Evolutionary conservation across 2,797 vertebrate genomes (phyloP), one percentile per base, ranked within the genome.

Genomic region (Austrolebias charrua): DNA sequence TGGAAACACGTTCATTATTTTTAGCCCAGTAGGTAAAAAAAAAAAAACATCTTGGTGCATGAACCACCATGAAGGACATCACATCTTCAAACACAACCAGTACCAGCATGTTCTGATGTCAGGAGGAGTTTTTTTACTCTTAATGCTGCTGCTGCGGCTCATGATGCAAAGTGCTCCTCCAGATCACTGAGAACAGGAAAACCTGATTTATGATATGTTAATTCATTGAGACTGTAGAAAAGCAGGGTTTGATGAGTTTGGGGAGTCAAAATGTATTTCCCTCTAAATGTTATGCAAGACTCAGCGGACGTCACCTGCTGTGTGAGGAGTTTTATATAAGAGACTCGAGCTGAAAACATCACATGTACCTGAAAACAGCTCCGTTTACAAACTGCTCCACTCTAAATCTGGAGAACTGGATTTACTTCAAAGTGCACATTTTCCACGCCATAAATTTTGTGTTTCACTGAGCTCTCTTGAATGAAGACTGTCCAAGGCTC

Each of bases 241-340:
- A 56, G 20, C 4, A n/a, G 12, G 56, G 63, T 55, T 88, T 82
- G 67, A 81, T 81, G 75, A 79, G 67, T 84, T 78, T 50, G 16
- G 31, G 55, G 56, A 69, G 67, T 66, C 66, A 56, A 42, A 66
- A 55, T 71, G 60, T 35, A 33, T 12, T 80, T 79, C 69, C 51
- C 60, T 63, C 54, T 54, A 31, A 70, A 76, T 73, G 50, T 59
- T 73, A 60, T 65, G 8, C 0, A 68, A 40, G 60, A 46, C 24
- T 35, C 71, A 77, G 47, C 58, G 74, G 55, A 55, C 51, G 33
- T 64, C 60, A 48, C 43, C 54, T 55, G 10, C 65, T 51, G 61
- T 51, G 61, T 53, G 52, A 38, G 12, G 35, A 63, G 6, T 65
- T 60, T 44, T 48, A 69, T 55, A 71, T 15, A 66, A 69, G 44